These are phyloP conservation scores for Euzophera pinguis DNA, from an alignment of 2,888 invertebrate genomes.

Conservation along the genomic window DNA sequence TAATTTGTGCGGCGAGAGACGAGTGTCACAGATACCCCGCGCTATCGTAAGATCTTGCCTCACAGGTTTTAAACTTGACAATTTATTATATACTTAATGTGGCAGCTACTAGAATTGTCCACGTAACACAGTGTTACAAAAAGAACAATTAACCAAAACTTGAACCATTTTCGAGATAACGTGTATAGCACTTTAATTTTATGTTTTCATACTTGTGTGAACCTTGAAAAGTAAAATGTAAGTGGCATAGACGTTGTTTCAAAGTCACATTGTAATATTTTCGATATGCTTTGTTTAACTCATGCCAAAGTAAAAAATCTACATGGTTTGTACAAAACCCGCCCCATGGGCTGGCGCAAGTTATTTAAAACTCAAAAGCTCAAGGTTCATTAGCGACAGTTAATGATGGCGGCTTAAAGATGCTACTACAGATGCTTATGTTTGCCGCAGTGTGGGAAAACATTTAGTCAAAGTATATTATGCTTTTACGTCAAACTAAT, in stretches of 20 bases:
- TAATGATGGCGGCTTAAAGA: slow-evolving; percentile 73
- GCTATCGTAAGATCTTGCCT: slow-evolving; percentile 64
- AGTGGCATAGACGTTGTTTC: slow-evolving; percentile 26
- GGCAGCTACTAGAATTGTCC: slow-evolving; percentile 68
- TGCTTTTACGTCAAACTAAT: neutral
- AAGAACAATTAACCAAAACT: slow-evolving; percentile 36
- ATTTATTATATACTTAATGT: slow-evolving; percentile 63
- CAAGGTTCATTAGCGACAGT: slow-evolving; percentile 76
- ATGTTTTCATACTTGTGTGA: neutral
- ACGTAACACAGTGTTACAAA: slow-evolving; percentile 34
- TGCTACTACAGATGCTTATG: slow-evolving; percentile 48
- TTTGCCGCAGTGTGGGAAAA: slow-evolving; percentile 39
- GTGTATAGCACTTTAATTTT: slow-evolving; percentile 1
- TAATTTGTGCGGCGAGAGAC: slow-evolving; percentile 65
- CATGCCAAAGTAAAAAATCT: slow-evolving; percentile 64
- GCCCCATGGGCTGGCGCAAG: slow-evolving; percentile 62
- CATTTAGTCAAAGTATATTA: slow-evolving; percentile 13
- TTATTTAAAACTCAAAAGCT: slow-evolving; percentile 74
- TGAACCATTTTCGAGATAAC: slow-evolving; percentile 37
- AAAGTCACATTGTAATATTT: slow-evolving; percentile 58
- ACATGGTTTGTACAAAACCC: slow-evolving; percentile 38
- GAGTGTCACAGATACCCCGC: slow-evolving; percentile 52
- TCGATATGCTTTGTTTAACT: slow-evolving; percentile 63
- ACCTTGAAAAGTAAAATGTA: neutral
- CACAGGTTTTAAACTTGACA: slow-evolving; percentile 54